phyloP scores from a whole-genome alignment of 2,888 invertebrate species.

The Macaria liturata region DNA sequence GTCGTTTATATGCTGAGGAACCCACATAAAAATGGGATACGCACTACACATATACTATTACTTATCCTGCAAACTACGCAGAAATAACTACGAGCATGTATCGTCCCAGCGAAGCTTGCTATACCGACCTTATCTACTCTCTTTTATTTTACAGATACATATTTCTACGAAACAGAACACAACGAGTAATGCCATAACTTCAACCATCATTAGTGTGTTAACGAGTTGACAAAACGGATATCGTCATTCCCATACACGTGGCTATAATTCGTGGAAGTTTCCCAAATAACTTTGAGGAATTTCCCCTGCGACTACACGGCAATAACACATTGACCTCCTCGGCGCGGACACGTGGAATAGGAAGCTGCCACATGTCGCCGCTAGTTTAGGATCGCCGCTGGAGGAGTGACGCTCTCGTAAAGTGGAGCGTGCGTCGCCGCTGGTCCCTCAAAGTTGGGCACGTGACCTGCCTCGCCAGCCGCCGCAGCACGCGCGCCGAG shows the following conservation, averaged over 20 bases:
- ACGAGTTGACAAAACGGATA: conserved; percentile 22
- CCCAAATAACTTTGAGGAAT: conserved; percentile 38
- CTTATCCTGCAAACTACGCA: conserved; percentile 30
- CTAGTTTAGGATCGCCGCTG: conserved; percentile 25
- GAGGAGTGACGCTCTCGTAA: conserved; percentile 36
- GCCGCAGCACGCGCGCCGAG: conserved; percentile 24
- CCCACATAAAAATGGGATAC: conserved; percentile 35
- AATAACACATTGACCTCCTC: conserved; percentile 24
- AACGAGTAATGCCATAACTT: conserved; percentile 19
- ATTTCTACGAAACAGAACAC: conserved; percentile 9
- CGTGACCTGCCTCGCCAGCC: conserved; percentile 47
- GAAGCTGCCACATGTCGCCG: conserved; percentile 31
- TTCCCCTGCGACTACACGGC: conserved; percentile 38
- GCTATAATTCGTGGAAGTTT: conserved; percentile 33
- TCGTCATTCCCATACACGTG: conserved; percentile 28
- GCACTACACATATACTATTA: conserved; percentile 34
- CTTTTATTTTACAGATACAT: conserved; percentile 21
- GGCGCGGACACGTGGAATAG: conserved; percentile 10
- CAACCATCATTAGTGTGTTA: conserved; percentile 16
- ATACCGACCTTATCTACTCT: conserved; percentile 9
- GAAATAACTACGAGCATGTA: conserved; percentile 19
- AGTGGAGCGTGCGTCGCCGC: conserved; percentile 31
- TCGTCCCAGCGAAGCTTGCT: conserved; percentile 13
- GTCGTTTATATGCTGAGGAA: conserved; percentile 34
- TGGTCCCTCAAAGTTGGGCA: conserved; percentile 47